These are phyloP conservation scores for Melanerpes aurifrons DNA, from an alignment of 2,113 vertebrate genomes.

Conservation along the genomic window DNA sequence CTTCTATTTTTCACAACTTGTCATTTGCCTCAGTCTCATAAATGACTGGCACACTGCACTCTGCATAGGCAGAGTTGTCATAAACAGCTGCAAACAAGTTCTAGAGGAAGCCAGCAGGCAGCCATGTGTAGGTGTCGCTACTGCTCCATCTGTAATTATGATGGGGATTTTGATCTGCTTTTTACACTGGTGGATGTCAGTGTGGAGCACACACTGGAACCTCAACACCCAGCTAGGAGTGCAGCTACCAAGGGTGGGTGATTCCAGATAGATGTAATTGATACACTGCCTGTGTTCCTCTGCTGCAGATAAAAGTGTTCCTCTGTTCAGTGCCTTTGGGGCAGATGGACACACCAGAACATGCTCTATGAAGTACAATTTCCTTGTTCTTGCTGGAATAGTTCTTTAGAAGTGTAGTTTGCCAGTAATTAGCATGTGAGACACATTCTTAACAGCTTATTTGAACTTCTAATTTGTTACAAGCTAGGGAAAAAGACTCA, in stretches of 20 bases:
- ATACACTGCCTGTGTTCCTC: fast-evolving
- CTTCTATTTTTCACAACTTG: not conserved
- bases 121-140: constrained; percentile 46
- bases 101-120: not conserved
- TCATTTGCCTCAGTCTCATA: not conserved
- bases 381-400: not conserved
- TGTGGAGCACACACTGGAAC: not conserved
- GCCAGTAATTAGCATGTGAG: not conserved
- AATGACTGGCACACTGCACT: not conserved
- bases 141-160: not conserved
- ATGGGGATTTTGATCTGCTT: not conserved
- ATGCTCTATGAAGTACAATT: fast-evolving
- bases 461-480: not conserved
- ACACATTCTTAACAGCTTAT: not conserved
- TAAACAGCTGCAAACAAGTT: not conserved
- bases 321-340: not conserved
- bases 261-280: not conserved
- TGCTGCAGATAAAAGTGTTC: not conserved
- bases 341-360: not conserved
- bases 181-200: not conserved
- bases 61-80: not conserved
- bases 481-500: not conserved
- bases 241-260: fast-evolving
- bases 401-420: not conserved
- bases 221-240: not conserved